Evolutionary conservation across 2,888 invertebrate species (phyloP), one percentile per base, ranked within the genome.

Genomic region (Amiota communis): DNA sequence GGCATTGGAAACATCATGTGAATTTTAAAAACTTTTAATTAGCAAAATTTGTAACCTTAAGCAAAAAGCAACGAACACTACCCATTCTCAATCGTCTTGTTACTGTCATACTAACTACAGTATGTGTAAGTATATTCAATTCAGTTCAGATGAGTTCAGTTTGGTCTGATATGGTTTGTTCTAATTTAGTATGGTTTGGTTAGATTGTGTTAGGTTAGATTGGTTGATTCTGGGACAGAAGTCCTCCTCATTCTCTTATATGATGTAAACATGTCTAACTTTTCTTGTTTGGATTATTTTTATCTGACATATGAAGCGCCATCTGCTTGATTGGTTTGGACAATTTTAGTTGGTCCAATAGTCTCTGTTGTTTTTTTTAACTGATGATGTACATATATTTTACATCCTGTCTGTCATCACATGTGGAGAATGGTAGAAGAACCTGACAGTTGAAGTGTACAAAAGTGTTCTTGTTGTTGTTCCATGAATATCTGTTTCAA

Each of bases 21-120:
- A 68, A 68, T 68, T 68, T 68, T 68, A 51, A 68, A 68, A 68
- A 68, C 51, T 68, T 68, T 68, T 68, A 68, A 68, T 68, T 68
- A 68, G 67, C 67, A 68, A 68, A 68, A 68, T 68, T 68, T 68
- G 51, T 68, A 68, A 68, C 67, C 67, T 51, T 68, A 51, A 68
- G 67, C 51, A 68, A 53, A 36, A 68, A 68, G 53, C 53, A 36
- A 36, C 36, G 6, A 6, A 36, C 36, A 36, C 36, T 36, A 36
- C 36, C 36, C 36, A 6, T 36, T 36, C 36, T 36, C 36, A 36
- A 36, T 36, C 36, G 20, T 17, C 59, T 8, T 51, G 17, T 20
- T 59, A 4, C 10, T 59, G 8, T 20, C 17, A 20, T 59, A 23
- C 12, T 10, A 15, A 20, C 59, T 59, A 20, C 20, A 59, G 53